These are phyloP conservation scores for Agrotis clavis DNA, from an alignment of 2,888 invertebrate genomes.

Conservation along the genomic window DNA sequence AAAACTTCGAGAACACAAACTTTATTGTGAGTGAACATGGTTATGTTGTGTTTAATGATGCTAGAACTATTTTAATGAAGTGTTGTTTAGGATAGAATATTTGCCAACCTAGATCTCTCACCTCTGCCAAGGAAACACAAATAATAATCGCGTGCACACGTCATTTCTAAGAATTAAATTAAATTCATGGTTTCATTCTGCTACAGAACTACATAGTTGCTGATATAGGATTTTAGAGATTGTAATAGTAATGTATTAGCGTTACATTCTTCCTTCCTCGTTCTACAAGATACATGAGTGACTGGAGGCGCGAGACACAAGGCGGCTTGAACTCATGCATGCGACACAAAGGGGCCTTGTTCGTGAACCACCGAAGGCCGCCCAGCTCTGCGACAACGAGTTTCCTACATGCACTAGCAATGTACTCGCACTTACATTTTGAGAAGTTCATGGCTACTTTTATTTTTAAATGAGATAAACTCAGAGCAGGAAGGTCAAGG, in stretches of 20 bases:
- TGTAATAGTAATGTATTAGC: conserved; percentile 50
- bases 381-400: conserved; percentile 80
- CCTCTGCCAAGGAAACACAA: conserved; percentile 21
- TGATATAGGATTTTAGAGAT: conserved; percentile 44
- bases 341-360: conserved; percentile 87
- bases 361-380: conserved; percentile 89
- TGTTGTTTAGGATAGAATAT: conserved; percentile 2
- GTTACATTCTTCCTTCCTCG: conserved; percentile 65
- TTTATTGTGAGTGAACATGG: conserved; percentile 34
- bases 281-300: conserved; percentile 54
- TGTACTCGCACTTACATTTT: conserved; percentile 80
- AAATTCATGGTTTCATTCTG: conserved; percentile 44
- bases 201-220: conserved; percentile 30
- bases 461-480: conserved; percentile 87
- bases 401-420: conserved; percentile 81
- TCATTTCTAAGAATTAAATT: conserved; percentile 36
- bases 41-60: conserved; percentile 8
- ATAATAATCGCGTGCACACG: conserved; percentile 2
- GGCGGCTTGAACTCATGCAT: conserved; percentile 64
- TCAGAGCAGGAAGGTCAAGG: conserved; percentile 87
- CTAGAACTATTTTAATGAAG: conserved; percentile 3
- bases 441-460: conserved; percentile 88
- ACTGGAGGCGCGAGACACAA: conserved; percentile 47
- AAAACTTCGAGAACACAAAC: conserved; percentile 24
- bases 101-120: conserved; percentile 20